Percentiles rank a stretch among this genome's conserved stretches.
Evolutionary conservation across 2,888 invertebrate genomes (phyloP).

Genomic region (Macropis europaea): DNA sequence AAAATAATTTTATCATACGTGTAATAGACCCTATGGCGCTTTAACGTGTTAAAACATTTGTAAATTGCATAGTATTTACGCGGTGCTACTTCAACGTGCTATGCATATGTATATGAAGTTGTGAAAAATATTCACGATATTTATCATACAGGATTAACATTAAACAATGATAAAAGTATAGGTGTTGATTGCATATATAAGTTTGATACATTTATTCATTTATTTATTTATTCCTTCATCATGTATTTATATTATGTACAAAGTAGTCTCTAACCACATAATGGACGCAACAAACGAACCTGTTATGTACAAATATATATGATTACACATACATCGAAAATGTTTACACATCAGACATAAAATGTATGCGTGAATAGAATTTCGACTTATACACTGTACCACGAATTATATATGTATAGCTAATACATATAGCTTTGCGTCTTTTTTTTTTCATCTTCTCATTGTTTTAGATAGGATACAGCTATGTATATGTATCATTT

Average conservation of each 20-base stretch:
- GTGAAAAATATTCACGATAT: not conserved
- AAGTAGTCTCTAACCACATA: constrained; percentile 71
- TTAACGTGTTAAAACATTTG: no score
- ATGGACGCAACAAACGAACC: constrained; percentile 73
- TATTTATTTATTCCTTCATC: constrained; percentile 65
- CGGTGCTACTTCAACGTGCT: no score
- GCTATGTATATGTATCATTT: constrained; percentile 29
- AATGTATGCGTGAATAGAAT: constrained; percentile 37
- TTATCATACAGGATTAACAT: not conserved
- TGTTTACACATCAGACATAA: constrained; percentile 64
- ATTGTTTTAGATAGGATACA: constrained; percentile 17
- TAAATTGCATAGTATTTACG: no score
- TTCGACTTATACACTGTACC: constrained; percentile 35
- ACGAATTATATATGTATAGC: constrained; percentile 38
- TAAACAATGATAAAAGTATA: not conserved
- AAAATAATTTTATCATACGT: no score
- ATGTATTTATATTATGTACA: constrained; percentile 76
- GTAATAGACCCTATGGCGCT: no score
- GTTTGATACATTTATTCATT: constrained; percentile 69
- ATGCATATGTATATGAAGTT: not conserved
- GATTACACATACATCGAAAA: constrained; percentile 73
- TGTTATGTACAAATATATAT: constrained; percentile 75
- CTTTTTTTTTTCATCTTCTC: constrained; percentile 16
- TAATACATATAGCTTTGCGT: constrained; percentile 31
- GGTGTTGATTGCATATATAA: not conserved